These are phyloP conservation scores for Paedocypris micromegethes DNA, from an alignment of 2,797 vertebrate species.

Conservation along the genomic window DNA sequence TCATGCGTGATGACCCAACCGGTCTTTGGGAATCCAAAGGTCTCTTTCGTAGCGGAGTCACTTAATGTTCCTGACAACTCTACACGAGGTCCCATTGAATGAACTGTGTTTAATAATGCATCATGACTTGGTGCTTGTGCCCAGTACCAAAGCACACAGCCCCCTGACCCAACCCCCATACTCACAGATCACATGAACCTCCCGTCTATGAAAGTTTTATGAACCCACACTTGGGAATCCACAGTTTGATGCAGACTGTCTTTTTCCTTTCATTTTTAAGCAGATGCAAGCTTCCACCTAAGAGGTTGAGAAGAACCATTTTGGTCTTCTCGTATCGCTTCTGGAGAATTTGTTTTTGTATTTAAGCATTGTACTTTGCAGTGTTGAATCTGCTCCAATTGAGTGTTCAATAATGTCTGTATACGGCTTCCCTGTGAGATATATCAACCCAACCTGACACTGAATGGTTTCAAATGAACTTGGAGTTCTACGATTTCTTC, in stretches of 20 bases:
- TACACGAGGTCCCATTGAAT: slow-evolving; percentile 23
- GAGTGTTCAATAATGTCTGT: no score
- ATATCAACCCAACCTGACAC: no score
- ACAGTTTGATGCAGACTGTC: slow-evolving; percentile 52
- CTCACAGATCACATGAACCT: slow-evolving; percentile 33
- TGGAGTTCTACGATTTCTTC: no score
- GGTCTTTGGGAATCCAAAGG: slow-evolving; percentile 2
- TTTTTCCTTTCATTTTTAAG: slow-evolving; percentile 3
- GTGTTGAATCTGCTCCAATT: no score
- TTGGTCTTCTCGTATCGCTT: not conserved
- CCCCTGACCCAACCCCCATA: slow-evolving; percentile 37
- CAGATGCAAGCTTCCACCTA: slow-evolving; percentile 13
- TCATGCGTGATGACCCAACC: not conserved
- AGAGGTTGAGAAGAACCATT: slow-evolving; percentile 40
- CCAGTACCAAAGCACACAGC: slow-evolving; percentile 22
- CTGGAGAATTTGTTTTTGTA: no score
- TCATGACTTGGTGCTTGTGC: slow-evolving; percentile 60
- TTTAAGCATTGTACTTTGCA: no score
- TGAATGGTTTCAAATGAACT: no score
- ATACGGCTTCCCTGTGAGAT: no score
- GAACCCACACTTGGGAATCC: slow-evolving; percentile 53
- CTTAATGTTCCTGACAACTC: slow-evolving; percentile 12
- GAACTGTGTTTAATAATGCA: slow-evolving; percentile 68
- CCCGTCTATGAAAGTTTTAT: slow-evolving; percentile 63
- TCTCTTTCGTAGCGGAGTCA: not conserved